Conservation (phyloP, 1,140 invertebrate genomes). For the Platyscapa corneri region DNA sequence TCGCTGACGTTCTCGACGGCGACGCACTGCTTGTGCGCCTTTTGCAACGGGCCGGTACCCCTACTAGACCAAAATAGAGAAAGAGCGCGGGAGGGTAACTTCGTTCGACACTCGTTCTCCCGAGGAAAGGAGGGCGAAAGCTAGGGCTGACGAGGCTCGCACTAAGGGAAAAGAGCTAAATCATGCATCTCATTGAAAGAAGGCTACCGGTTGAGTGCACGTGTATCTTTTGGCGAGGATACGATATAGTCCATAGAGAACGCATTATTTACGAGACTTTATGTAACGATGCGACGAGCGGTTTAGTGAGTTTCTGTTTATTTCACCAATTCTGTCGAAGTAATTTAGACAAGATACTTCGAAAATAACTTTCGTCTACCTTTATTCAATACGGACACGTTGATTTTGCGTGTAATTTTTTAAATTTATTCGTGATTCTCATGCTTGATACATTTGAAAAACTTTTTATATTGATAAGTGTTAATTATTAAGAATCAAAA, state of each 20-base stretch:
- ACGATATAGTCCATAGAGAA: background rate
- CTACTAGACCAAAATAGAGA: constrained; percentile 52
- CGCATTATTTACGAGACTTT: constrained; percentile 45
- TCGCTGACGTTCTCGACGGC: constrained; percentile 64
- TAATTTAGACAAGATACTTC: background rate
- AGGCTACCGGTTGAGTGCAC: constrained; percentile 24
- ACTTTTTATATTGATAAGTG: too few species aligned
- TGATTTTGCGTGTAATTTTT: too few species aligned
- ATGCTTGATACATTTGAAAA: too few species aligned
- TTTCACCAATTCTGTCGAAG: background rate
- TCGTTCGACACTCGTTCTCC: constrained; percentile 60
- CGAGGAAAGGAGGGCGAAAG: background rate
- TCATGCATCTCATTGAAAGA: constrained; percentile 68
- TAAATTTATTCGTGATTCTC: too few species aligned
- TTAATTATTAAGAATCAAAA: too few species aligned
- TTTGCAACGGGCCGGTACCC: background rate
- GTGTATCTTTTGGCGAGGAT: constrained; percentile 12
- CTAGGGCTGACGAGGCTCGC: constrained; percentile 27
- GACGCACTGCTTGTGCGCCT: constrained; percentile 59
- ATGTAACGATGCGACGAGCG: constrained; percentile 6
- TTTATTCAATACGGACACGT: background rate
- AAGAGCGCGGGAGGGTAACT: constrained; percentile 57
- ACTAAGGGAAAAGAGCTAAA: constrained; percentile 66
- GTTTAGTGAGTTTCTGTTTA: constrained; percentile 9
- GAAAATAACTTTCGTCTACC: background rate